phyloP scores from a whole-genome alignment of 2,888 invertebrate genomes.

The Mimas tiliae region DNA sequence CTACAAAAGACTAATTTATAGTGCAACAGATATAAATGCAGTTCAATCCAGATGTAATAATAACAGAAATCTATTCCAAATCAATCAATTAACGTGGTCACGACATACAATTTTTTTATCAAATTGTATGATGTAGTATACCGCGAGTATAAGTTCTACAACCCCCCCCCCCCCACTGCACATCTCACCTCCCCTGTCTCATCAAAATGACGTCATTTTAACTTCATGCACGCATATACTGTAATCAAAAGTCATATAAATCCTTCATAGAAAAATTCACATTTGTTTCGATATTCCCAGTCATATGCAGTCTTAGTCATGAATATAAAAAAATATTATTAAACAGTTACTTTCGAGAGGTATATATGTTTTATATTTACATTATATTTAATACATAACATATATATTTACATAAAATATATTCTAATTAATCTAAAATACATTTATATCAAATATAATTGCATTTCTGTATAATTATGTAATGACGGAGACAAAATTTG shows the following conservation, averaged over 20 bases:
- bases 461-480: background rate
- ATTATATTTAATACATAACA: background rate
- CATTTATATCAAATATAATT: too few species aligned
- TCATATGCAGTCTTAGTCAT: background rate
- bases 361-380: background rate
- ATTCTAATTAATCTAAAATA: too few species aligned
- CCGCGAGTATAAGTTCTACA: too few species aligned
- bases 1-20: too few species aligned
- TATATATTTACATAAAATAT: background rate
- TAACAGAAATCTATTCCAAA: too few species aligned
- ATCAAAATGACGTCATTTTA: background rate
- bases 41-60: too few species aligned
- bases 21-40: too few species aligned
- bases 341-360: constrained; percentile 13
- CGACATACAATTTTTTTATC: too few species aligned
- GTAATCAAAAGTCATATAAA: background rate
- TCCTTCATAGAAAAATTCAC: background rate
- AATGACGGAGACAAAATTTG: background rate
- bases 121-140: too few species aligned
- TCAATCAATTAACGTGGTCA: too few species aligned
- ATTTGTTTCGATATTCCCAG: background rate
- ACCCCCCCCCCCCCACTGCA: too few species aligned
- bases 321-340: constrained; percentile 3
- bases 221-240: background rate
- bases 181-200: too few species aligned